These are phyloP conservation scores for Rhincodon typus DNA, from an alignment of 2,797 vertebrate genomes.

Conservation along the genomic window DNA sequence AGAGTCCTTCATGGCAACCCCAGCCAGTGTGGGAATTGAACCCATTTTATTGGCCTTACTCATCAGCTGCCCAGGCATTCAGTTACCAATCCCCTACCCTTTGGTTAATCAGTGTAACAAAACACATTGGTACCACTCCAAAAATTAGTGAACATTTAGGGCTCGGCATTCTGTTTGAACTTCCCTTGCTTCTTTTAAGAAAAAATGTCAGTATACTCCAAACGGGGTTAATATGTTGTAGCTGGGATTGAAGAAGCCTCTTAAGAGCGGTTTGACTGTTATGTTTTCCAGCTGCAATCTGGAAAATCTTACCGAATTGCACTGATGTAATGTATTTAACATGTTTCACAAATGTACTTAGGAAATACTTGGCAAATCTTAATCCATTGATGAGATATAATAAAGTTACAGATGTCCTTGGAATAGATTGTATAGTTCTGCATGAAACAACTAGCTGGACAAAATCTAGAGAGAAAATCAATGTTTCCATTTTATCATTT, in stretches of 20 bases:
- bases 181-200: neutral
- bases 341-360: neutral
- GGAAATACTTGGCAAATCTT: neutral
- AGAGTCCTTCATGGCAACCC: no score
- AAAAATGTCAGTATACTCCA: no score
- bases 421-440: neutral
- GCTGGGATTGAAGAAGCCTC: neutral
- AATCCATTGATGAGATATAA: neutral
- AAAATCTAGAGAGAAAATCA: neutral
- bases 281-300: conserved; percentile 23
- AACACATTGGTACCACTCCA: neutral
- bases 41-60: no score
- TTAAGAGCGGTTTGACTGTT: neutral
- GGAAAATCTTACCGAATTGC: conserved; percentile 13
- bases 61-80: no score
- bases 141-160: neutral
- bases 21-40: no score
- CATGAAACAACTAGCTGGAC: neutral
- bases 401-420: conserved; percentile 9
- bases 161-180: neutral
- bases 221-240: neutral
- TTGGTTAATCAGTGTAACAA: neutral
- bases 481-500: neutral
- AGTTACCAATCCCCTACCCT: neutral
- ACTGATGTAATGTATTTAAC: neutral